Evolutionary conservation across 37 sponge, comb jelly and placozoan genomes (phyloP), one percentile per base, ranked within the genome.

Genomic region (Oscarella lobularis): DNA sequence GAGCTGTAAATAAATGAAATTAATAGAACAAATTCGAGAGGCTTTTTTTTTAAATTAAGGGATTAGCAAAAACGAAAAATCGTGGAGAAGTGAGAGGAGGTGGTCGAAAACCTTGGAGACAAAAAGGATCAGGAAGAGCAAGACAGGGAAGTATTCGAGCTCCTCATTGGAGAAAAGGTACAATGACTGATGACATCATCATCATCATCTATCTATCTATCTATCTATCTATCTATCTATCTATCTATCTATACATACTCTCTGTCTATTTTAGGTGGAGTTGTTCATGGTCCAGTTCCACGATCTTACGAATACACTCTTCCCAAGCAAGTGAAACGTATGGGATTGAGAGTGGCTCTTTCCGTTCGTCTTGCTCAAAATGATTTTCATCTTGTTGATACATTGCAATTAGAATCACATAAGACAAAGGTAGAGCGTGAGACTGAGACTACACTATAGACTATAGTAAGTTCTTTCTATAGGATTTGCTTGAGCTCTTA

Each of bases 21-120:
- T 54, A 54, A 54, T 54, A 27, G 27, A 27, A 27, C 27, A 27
- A 54, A 54, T 27, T 27, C 65, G 27, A 27, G 27, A 27, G 65
- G 27, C 65, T 54, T 27, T 54, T 54, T 27, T n/a, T 54, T 27
- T n/a, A 27, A n/a, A n/a, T n/a, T n/a, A n/a, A 70, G 73, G 95
- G 95, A 3, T 83, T 83, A 31, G 95, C 89, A 3, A 85, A 83
- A 36, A 84, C 85, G 37, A 95, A 95, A 73, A 71, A 72, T 5
- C 73, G 95, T 31, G 77, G 76, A 6, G 95, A 95, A 71, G 93
- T 91, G 34, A 79, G 95, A 54, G 95, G 95, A 30, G 92, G 95
- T 9, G 95, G 95, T 0, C 74, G 84, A 3, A 95, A 95, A 60
- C 95, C 92, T 38, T 75, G 86, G 79, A 76, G 38, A 14, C 95